A percentile compares a stretch with the other conserved stretches of the same genome.
Conservation (phyloP, 2,888 invertebrate genomes). For the Mythimna ferrago region DNA sequence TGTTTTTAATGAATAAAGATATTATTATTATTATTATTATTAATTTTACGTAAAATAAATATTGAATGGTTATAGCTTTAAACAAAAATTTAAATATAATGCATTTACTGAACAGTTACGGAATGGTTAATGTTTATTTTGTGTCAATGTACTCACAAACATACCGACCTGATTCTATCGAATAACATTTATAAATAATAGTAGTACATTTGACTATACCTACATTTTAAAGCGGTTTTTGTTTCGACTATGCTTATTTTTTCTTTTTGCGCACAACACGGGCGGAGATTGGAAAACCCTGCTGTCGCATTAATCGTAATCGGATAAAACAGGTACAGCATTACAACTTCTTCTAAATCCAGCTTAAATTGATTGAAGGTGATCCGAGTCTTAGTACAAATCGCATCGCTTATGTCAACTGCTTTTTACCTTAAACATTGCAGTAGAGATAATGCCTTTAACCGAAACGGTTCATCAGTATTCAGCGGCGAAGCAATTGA, state of each 20-base stretch:
- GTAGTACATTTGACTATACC: too few species aligned
- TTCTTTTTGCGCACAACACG: conserved; percentile 6
- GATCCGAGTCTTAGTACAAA: conserved; percentile 62
- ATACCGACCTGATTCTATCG: background rate
- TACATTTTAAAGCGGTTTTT: conserved; percentile 7
- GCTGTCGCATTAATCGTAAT: conserved; percentile 44
- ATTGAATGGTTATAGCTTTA: conserved; percentile 4
- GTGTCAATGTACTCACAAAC: background rate
- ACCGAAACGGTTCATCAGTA: conserved; percentile 88
- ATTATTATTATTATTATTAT: too few species aligned
- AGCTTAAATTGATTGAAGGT: conserved; percentile 53
- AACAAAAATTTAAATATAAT: conserved; percentile 9
- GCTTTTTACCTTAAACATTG: conserved; percentile 76
- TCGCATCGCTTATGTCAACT: conserved; percentile 70
- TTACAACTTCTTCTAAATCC: conserved; percentile 28
- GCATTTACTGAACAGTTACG: background rate
- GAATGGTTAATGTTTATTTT: background rate
- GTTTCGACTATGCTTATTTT: conserved; percentile 23
- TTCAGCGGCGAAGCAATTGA: conserved; percentile 89
- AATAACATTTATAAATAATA: background rate
- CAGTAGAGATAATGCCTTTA: conserved; percentile 83
- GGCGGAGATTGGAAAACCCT: conserved; percentile 1
- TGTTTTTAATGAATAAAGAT: too few species aligned
- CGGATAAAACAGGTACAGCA: conserved; percentile 45
- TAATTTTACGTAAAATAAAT: conserved; percentile 1